A percentile compares a stretch with the other conserved stretches of the same genome.
phyloP scores from a whole-genome alignment of 2,113 vertebrate species.

The Galeopterus variegatus region DNA sequence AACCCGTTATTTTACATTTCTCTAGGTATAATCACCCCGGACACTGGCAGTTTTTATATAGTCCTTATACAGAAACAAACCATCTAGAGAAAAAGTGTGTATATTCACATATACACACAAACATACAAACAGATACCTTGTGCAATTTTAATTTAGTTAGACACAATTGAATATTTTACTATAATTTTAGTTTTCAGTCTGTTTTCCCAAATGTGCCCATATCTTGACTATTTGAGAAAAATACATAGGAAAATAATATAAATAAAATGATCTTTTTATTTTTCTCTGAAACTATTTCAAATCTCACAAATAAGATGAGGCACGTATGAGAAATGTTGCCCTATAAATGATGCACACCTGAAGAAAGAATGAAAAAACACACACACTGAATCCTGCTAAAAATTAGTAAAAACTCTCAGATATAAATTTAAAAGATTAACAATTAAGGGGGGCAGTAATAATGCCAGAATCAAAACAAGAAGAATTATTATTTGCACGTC shows the following conservation, averaged over 20 bases:
- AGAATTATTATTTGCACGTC: background rate
- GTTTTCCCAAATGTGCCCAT: background rate
- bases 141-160: conserved; percentile 36
- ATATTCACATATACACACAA: background rate
- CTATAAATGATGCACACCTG: background rate
- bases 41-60: background rate
- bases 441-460: background rate
- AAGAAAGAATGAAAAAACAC: background rate
- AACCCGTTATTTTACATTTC: background rate
- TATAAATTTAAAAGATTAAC: conserved; percentile 16
- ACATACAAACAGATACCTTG: background rate
- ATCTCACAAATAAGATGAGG: background rate
- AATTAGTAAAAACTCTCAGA: background rate
- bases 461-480: conserved; percentile 11
- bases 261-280: conserved; percentile 39
- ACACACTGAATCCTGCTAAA: background rate
- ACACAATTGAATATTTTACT: background rate
- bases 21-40: background rate
- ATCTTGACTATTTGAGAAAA: conserved; percentile 46
- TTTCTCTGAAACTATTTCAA: conserved; percentile 32
- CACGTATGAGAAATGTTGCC: background rate
- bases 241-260: background rate
- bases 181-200: background rate
- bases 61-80: background rate
- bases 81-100: background rate